phyloP scores from a whole-genome alignment of 2,797 vertebrate genomes.

The Coregonus suidteri region DNA sequence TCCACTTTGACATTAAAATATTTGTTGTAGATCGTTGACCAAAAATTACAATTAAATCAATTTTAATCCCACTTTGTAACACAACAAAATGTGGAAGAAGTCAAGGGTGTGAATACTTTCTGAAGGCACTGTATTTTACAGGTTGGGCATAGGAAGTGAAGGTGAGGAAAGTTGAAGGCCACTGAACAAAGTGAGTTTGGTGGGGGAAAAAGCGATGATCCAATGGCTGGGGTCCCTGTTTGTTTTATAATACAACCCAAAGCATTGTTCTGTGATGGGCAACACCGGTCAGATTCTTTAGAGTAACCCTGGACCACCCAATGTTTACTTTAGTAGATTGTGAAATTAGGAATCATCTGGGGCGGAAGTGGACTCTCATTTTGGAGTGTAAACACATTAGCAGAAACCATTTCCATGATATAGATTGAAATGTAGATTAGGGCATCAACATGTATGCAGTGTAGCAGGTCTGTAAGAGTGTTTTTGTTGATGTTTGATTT shows the following conservation, averaged over 20 bases:
- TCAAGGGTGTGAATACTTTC: too few relatives aligned
- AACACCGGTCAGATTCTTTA: conserved; percentile 4
- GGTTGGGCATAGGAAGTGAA: conserved; percentile 30
- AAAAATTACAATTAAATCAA: too few relatives aligned
- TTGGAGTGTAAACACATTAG: not conserved
- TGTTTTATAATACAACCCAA: conserved; percentile 34
- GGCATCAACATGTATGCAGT: not conserved
- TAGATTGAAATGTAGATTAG: not conserved
- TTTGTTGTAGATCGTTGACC: too few relatives aligned
- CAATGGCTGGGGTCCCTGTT: conserved; percentile 14
- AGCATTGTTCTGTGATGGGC: conserved; percentile 5
- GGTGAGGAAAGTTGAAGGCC: conserved; percentile 18
- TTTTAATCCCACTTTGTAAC: too few relatives aligned
- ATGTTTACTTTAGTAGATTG: conserved; percentile 12
- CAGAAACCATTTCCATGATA: not conserved
- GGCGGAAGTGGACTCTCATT: not conserved
- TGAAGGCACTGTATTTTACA: conserved; percentile 13
- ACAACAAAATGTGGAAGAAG: too few relatives aligned
- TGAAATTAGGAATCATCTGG: not conserved
- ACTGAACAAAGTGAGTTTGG: not conserved
- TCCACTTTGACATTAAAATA: too few relatives aligned
- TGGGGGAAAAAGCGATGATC: conserved; percentile 12
- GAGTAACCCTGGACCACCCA: conserved; percentile 24
- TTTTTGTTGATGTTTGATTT: not conserved
- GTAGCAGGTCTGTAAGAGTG: not conserved